phyloP scores from a whole-genome alignment of 2,797 vertebrate species.

The Apodemus agrarius region DNA sequence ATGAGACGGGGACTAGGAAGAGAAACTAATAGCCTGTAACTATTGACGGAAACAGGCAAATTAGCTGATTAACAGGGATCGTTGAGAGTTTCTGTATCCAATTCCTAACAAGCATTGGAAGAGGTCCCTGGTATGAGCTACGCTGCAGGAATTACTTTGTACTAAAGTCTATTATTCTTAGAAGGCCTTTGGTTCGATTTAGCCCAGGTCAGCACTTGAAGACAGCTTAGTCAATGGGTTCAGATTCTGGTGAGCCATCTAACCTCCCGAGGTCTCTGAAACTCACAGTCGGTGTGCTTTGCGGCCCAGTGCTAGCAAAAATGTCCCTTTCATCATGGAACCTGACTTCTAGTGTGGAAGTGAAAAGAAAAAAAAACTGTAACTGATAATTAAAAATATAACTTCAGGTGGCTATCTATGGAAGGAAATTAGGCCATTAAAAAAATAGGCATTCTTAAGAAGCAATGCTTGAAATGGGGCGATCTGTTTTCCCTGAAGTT shows the following conservation, averaged over 20 bases:
- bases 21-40: conserved; percentile 79
- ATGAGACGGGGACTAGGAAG: conserved; percentile 72
- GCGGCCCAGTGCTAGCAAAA: background rate
- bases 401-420: background rate
- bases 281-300: background rate
- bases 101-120: conserved; percentile 29
- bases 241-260: conserved; percentile 32
- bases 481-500: conserved; percentile 36
- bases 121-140: background rate
- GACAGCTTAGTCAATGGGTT: conserved; percentile 34
- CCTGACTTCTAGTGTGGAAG: conserved; percentile 19
- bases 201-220: conserved; percentile 43
- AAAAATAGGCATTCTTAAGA: conserved; percentile 26
- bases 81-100: conserved; percentile 61
- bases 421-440: conserved; percentile 2
- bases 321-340: background rate
- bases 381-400: conserved; percentile 34
- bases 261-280: conserved; percentile 29
- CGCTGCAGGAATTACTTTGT: conserved; percentile 40
- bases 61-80: conserved; percentile 67
- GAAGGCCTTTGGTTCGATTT: conserved; percentile 20
- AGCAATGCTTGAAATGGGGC: conserved; percentile 35
- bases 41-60: conserved; percentile 77
- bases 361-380: background rate
- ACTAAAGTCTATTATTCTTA: conserved; percentile 36